phyloP scores from a whole-genome alignment of 2,113 vertebrate genomes.

The Anarrhichthys ocellatus region DNA sequence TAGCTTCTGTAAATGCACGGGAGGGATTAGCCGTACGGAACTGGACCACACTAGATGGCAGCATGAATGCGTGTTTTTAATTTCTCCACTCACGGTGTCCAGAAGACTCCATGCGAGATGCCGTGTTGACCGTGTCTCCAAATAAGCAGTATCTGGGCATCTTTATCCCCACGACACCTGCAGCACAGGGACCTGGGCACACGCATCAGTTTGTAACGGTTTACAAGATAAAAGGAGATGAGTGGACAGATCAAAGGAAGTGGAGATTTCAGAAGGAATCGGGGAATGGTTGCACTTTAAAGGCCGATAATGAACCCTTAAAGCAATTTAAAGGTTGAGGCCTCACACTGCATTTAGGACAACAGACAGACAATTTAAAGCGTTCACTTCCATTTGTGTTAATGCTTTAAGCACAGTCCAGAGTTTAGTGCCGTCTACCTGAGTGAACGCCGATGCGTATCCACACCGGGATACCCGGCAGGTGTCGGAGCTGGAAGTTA shows the following conservation, averaged over 20 bases:
- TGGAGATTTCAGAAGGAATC: background rate
- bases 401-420: background rate
- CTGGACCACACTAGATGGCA: background rate
- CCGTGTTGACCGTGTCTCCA: conserved; percentile 95
- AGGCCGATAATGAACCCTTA: background rate
- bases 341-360: background rate
- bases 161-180: conserved; percentile 95
- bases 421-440: conserved; percentile 79
- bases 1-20: conserved; percentile 2
- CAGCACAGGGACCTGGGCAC: conserved; percentile 90
- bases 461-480: conserved; percentile 95
- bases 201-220: background rate
- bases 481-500: conserved; percentile 92
- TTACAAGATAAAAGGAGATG: background rate
- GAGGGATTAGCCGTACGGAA: background rate
- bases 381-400: too few species aligned
- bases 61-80: background rate
- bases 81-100: conserved; percentile 89
- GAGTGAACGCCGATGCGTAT: conserved; percentile 98
- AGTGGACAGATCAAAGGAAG: background rate
- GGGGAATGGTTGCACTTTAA: background rate
- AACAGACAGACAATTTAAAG: background rate
- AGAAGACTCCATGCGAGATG: conserved; percentile 95
- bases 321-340: background rate
- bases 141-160: conserved; percentile 98